phyloP scores from a whole-genome alignment of 2,797 vertebrate genomes.

The Megaceryle alcyon region DNA sequence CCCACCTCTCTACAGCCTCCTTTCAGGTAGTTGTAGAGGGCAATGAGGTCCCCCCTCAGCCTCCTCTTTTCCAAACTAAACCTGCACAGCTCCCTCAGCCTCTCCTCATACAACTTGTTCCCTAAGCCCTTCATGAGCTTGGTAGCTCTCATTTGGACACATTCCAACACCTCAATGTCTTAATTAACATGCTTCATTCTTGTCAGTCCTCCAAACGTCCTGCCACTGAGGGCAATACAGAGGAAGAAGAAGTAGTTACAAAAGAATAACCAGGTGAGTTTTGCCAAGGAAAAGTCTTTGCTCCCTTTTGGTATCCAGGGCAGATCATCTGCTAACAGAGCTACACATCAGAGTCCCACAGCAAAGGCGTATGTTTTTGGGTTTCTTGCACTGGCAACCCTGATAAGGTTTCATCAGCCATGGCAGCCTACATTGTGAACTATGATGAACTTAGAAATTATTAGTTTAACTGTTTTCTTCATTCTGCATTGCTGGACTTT shows the following conservation, averaged over 20 bases:
- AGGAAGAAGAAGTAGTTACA: neutral
- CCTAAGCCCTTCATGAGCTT: no score
- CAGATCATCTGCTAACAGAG: neutral
- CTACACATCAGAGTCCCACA: neutral
- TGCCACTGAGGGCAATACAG: neutral
- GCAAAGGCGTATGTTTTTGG: neutral
- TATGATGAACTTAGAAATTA: constrained; percentile 54
- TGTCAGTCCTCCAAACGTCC: neutral
- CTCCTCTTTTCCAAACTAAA: no score
- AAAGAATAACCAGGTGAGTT: neutral
- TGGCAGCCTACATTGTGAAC: neutral
- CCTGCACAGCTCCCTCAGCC: no score
- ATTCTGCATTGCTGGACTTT: constrained; percentile 42
- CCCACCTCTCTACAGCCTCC: no score
- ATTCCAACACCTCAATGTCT: no score
- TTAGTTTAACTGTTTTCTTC: no score
- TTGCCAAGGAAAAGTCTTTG: neutral
- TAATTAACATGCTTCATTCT: no score
- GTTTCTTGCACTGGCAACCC: neutral
- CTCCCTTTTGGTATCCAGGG: neutral
- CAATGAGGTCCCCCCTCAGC: no score
- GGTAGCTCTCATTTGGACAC: no score
- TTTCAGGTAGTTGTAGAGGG: no score
- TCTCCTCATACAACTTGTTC: no score
- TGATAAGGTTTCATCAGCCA: neutral